Base-by-base conservation (phyloP, 2,888 invertebrate genomes). In the Drosophila mimetica region DNA sequence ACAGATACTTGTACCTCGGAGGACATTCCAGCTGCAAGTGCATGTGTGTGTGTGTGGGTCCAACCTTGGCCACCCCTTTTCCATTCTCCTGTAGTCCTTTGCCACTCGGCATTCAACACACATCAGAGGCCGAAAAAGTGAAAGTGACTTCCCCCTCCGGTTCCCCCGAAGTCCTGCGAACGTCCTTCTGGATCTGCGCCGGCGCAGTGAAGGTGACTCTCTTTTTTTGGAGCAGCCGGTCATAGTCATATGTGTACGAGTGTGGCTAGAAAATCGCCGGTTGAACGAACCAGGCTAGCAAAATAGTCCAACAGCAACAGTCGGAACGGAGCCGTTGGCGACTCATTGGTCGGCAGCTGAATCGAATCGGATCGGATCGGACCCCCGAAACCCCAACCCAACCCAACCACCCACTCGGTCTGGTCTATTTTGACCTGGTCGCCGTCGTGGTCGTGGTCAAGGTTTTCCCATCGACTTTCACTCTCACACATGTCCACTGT, bases 381-480 rank as follows among this genome's bases (percentile, higher is more conserved):
- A 46, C 13, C n/a, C 36, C 30, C 28, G 2, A 4, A n/a, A 1
- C n/a, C 14, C 22, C 25, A 1, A 25, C 7, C 7, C 42, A n/a
- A 2, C 8, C 30, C 9, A n/a, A 13, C 42, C 18, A 16, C 34
- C 42, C 46, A 16, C 41, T 51, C 22, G 39, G 30, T 22, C 42
- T 71, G 78, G 52, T 73, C 86, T 67, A 61, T 41, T 51, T 39
- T 44, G 69, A 48, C 55, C 48, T 60, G 44, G 42, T 44, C 50
- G 44, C 42, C 46, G 44, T 41, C 41, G 63, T 64, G 50, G 63
- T 77, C 87, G 84, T 91, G 91, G 91, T 91, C 91, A 91, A 91
- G 91, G 91, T 91, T 91, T 65, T 82, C 64, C 80, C 82, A 88
- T 88, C 89, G 89, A 90, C 90, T 90, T 90, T 90, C 90, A 89